A percentile compares a stretch with the other conserved stretches of the same genome.
Conservation (phyloP, 2,888 invertebrate species). For the Caenorhabditis sp. region DNA sequence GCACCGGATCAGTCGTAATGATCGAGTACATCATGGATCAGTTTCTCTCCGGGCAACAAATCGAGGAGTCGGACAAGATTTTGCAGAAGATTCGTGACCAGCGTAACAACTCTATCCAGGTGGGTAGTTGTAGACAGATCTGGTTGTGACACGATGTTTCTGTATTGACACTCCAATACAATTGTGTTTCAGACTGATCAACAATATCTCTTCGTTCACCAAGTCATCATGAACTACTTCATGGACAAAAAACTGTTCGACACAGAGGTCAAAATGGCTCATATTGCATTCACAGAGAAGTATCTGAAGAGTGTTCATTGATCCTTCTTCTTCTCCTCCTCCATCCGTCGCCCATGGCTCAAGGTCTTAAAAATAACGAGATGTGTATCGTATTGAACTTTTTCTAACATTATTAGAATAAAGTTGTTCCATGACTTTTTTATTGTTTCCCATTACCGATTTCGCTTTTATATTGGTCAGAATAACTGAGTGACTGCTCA, state of each 20-base stretch:
- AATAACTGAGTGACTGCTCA: no score
- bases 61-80: constrained; percentile 22
- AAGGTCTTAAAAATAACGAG: no score
- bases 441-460: no score
- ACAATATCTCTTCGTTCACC: constrained; percentile 30
- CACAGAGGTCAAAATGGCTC: background rate
- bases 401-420: background rate
- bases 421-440: constrained; percentile 1
- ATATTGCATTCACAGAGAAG: background rate
- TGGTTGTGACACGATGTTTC: no score
- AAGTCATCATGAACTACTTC: constrained; percentile 22
- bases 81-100: constrained; percentile 33
- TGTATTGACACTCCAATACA: no score
- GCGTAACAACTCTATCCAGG: constrained; percentile 28
- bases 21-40: constrained; percentile 44
- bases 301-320: constrained; percentile 20
- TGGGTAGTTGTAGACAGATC: no score
- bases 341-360: no score
- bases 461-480: no score
- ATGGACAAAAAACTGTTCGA: constrained; percentile 18
- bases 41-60: background rate
- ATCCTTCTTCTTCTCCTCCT: no score
- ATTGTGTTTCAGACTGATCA: constrained; percentile 11
- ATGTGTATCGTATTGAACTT: no score
- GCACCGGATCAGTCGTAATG: constrained; percentile 37